phyloP scores from a whole-genome alignment of 2,888 invertebrate species.

The Merodon equestris region DNA sequence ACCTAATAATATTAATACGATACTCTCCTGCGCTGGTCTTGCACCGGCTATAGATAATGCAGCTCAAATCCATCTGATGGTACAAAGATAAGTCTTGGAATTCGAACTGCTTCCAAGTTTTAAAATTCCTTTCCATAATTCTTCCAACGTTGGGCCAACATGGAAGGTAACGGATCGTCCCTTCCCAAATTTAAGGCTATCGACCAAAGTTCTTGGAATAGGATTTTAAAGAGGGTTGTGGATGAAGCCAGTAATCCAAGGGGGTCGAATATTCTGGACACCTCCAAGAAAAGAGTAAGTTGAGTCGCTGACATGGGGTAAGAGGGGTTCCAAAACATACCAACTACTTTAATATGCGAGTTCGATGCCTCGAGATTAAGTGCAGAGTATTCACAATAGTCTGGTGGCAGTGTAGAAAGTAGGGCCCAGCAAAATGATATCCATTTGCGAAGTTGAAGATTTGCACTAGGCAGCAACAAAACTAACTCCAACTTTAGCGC shows the following conservation, averaged over 20 bases:
- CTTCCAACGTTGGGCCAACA: constrained; percentile 14
- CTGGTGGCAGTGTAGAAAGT: background rate
- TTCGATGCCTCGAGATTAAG: constrained; percentile 1
- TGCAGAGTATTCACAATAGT: constrained; percentile 23
- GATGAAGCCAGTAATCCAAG: background rate
- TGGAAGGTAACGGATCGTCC: constrained; percentile 51
- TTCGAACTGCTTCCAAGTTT: constrained; percentile 9
- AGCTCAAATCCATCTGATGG: constrained; percentile 9
- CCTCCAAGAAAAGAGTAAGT: background rate
- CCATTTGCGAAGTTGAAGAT: too few relatives aligned
- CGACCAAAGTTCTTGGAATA: constrained; percentile 59
- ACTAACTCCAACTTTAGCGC: too few relatives aligned
- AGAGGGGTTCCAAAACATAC: constrained; percentile 2
- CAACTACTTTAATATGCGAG: background rate
- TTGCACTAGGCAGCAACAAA: too few relatives aligned
- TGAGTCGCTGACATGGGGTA: background rate
- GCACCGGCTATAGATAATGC: constrained; percentile 2
- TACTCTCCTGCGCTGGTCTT: constrained; percentile 22
- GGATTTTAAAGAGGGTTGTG: constrained; percentile 43
- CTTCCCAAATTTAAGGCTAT: constrained; percentile 27
- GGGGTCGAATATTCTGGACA: background rate
- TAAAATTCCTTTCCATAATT: constrained; percentile 11
- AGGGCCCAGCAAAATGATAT: constrained; percentile 14
- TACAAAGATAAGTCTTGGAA: constrained; percentile 26
- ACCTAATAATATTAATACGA: constrained; percentile 29